Percentiles rank a stretch among this genome's conserved stretches.
Evolutionary conservation across 2,113 vertebrate genomes (phyloP).

Genomic region (Oceanites oceanicus): DNA sequence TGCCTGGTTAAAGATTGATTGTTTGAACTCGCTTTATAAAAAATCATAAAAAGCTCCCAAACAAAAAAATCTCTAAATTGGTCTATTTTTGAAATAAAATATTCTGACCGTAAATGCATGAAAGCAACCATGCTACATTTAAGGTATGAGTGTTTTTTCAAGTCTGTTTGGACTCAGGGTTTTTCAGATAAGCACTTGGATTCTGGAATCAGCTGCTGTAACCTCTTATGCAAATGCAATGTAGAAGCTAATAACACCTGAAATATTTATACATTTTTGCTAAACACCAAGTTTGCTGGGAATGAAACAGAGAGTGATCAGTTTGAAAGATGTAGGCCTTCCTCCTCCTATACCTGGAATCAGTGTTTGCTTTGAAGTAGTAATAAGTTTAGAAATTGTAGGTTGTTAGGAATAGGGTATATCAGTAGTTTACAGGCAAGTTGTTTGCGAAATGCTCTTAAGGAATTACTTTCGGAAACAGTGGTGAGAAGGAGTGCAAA

Average conservation of each 20-base stretch:
- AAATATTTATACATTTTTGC: not conserved
- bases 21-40: not conserved
- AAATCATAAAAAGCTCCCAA: too few species aligned
- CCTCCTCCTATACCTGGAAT: not conserved
- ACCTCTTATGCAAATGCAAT: not conserved
- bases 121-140: not conserved
- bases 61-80: not conserved
- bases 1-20: not conserved
- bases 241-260: not conserved
- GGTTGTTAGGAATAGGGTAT: not conserved
- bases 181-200: not conserved
- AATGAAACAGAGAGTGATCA: not conserved
- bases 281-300: not conserved
- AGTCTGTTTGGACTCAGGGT: not conserved
- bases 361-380: not conserved
- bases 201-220: not conserved
- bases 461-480: not conserved
- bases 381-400: not conserved
- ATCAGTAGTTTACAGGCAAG: not conserved
- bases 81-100: not conserved
- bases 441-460: not conserved
- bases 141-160: not conserved
- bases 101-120: not conserved
- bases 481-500: not conserved
- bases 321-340: not conserved